Base-by-base conservation (phyloP, 1,140 invertebrate species). In the Panulirus ornatus region DNA sequence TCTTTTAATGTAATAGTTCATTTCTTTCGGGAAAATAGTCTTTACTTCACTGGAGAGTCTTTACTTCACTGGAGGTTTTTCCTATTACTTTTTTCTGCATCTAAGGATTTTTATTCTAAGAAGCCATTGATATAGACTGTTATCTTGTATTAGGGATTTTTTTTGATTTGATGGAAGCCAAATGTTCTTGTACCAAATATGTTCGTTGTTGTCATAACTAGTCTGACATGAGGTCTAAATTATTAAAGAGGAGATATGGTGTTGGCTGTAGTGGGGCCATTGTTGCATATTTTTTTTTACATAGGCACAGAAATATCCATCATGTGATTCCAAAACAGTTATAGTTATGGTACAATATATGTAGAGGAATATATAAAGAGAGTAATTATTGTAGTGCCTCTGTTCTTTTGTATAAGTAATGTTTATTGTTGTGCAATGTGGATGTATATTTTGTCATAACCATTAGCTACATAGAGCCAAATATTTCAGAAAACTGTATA, bases 391-490 rank as follows among this genome's bases (percentile, higher is more conserved):
- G 0, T 42, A 38, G 22, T 40, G 73, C n/a, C 22, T 66, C 5
- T 66, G 63, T 66, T 27, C 22, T 27, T 5, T 27, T 22, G 30
- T 66, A 5, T 66, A 66, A 27, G 30, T 66, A 66, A 27, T 27
- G 8, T 47, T 9, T 47, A 16, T 47, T 8, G 16, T 8, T 58
- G 54, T 58, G 0, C 19, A 58, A 19, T 22, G 0, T 58, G 5
- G 19, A 58, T 58, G 54, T 58, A 58, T 58, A 58, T 58, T 58
- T 58, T 42, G 27, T 78, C 14, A 79, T 79, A 79, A 79, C 6
- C 51, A 34, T 54, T 79, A 79, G 76, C 27, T n/a, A 51, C 38
- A 34, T 79, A 79, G 76, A 79, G 40, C 44, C 76, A 73, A 73
- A 73, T 73, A 73, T 38, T 73, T 42, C 44, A 47, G 44, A 6